Evolutionary conservation across 2,888 invertebrate species (phyloP), one percentile per base, ranked within the genome.

Genomic region (Hirtodrosophila trivittata): DNA sequence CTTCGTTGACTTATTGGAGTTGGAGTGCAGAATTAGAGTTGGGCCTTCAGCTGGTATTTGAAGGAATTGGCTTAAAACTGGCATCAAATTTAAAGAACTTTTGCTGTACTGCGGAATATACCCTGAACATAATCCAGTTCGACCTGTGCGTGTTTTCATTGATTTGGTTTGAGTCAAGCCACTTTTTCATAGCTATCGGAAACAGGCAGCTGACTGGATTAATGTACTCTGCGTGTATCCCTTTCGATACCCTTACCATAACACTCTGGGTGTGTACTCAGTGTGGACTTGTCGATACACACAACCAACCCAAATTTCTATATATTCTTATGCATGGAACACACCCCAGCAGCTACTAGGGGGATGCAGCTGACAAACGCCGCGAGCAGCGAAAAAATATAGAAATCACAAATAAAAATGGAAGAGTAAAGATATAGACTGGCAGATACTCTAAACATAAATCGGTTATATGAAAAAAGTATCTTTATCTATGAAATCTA

Each of bases 1-100:
- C 62, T 82, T 66, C 67, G 67, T 57, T 75, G 75, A 58, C 59
- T 58, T 47, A 42, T 26, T 28, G 41, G 57, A 54, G 43, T 52
- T 75, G 46, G 45, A 32, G 56, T 13, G 18, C n/a, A 38, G 37
- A 7, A 12, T 32, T 16, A 10, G 13, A 25, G 33, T 25, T 37
- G 41, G 18, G 18, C 25, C 37, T 32, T 35, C 51, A 56, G 9
- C 35, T 25, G 7, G 12, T 16, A 37, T n/a, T 25, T 33, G 18
- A 43, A 7, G 28, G 18, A 25, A 45, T 43, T 9, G 37, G 30
- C 38, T 46, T 37, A 14, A 26, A 25, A 21, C 18, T 21, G 2
- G 3, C 5, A 21, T 2, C 18, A 21, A 21, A 3, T 21, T 21
- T 21, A 21, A 21, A 21, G 18, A 3, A 21, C 18, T 21, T 21